Evolutionary conservation across 2,113 vertebrate species (phyloP).

Genomic region (Sphaerodactylus townsendi): DNA sequence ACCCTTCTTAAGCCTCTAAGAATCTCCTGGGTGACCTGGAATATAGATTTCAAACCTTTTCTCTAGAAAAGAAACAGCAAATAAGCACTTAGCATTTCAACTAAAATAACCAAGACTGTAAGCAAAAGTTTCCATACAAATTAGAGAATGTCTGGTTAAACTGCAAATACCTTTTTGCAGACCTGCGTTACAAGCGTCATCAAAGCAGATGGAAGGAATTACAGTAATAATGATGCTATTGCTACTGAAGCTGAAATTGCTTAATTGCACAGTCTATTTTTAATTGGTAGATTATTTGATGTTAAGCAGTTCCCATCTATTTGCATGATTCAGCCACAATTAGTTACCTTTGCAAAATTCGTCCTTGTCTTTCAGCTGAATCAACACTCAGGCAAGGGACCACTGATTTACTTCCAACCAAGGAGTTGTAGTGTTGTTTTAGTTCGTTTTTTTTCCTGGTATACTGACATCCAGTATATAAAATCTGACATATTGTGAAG

Average conservation of each 20-base stretch:
- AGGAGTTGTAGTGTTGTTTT: not conserved
- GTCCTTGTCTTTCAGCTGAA: not conserved
- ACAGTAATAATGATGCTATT: conserved; percentile 2
- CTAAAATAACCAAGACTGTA: not conserved
- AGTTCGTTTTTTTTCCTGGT: not conserved
- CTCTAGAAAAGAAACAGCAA: not conserved
- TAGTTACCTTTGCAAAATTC: not conserved
- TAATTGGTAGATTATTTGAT: conserved; percentile 5
- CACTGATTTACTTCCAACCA: not conserved
- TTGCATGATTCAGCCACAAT: conserved; percentile 5
- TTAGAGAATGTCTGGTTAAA: not conserved
- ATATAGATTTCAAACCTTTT: not conserved
- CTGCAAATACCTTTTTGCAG: not conserved
- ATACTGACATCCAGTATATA: not conserved
- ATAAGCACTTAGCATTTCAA: not conserved
- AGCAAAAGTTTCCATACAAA: not conserved
- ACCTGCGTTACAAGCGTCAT: not conserved
- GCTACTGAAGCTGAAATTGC: not conserved
- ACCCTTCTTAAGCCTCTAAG: not conserved
- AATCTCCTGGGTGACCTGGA: not conserved
- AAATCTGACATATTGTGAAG: not conserved
- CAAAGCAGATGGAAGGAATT: conserved; percentile 2
- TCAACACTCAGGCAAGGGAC: not conserved
- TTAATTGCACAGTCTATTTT: conserved; percentile 4
- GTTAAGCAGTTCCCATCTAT: not conserved